Evolutionary conservation across 2,113 vertebrate genomes (phyloP), one percentile per base, ranked within the genome.

Genomic region (Hypocryptadius cinnamomeus): DNA sequence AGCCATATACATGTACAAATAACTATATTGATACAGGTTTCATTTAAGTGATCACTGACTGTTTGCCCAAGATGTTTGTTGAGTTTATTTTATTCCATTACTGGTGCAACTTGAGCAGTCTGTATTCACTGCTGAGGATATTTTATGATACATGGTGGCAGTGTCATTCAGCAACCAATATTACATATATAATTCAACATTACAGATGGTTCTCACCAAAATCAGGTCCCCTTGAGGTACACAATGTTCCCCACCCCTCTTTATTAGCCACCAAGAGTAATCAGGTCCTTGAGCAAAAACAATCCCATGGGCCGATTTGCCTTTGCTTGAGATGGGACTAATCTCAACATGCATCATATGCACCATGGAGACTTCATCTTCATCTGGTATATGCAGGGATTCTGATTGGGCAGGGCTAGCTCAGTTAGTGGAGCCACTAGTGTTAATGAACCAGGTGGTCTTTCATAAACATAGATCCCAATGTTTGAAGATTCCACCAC

Each of bases 401-500:
- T 73, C 39, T 72, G 18, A 33, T 0, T 63, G 47, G 17, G 27
- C 39, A 83, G 33, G 18, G 40, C 57, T 39, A 22, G 22, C 7
- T 10, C 22, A 9, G 15, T 73, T 47, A 47, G 28, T 47, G 11
- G 48, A 53, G 21, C 17, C 1, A 0, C 28, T 45, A 15, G 48
- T 28, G 28, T 47, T 73, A 28, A n/a, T 40, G 37, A 56, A 28
- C n/a, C 19, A n/a, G 10, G 5, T 65, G 30, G 12, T 48, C 35
- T 48, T 50, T 2, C 11, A 25, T 31, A 44, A 66, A 25, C 1
- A 2, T 31, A 50, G 37, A 35, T 37, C 21, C 21, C 37, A 66
- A 0, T 21, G 21, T 21, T 35, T 21, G 21, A 42, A 35, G 5
- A 31, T 59, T 40, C 21, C 44, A 31, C 35, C 1, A 1, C 7